Base-by-base conservation (phyloP, 2,113 vertebrate species). In the Podiceps cristatus region DNA sequence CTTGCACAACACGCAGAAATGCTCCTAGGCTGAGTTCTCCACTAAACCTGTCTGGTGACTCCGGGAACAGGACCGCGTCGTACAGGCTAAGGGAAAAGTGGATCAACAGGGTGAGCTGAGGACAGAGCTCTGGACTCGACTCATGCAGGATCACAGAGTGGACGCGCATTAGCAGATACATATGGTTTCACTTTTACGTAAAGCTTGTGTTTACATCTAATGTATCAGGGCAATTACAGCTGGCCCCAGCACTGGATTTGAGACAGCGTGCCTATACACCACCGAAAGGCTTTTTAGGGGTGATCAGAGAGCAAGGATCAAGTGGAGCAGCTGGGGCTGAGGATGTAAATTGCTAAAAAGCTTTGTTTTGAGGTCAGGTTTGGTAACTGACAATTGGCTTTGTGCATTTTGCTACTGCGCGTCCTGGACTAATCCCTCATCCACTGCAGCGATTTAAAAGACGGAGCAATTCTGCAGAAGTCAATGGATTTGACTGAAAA, bases 41-140 rank as follows among this genome's bases (percentile, higher is more conserved):
- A 59, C 93, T 73, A 95, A 95, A 96, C 96, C 91, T 73, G 75
- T 31, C 89, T 74, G 78, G 77, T 71, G 71, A 93, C 91, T 93
- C 85, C 5, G 6, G 76, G 95, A 76, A 69, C 37, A 37, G n/a
- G 45, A 71, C 79, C 11, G 19, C 1, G 5, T 58, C 7, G 4
- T 11, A 31, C 14, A 60, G 66, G 72, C 83, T 91, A 53, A 31
- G 15, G 73, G 90, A 96, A 85, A 87, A 83, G 94, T 75, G 76
- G 85, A 93, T 96, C 93, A 93, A 47, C 78, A 59, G 95, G 95
- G 96, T 97, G 92, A 97, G 69, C 44, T 91, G 44, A 97, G 97
- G 97, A 96, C 96, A 97, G 62, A 75, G 86, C 90, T 49, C 64
- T 18, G 69, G 76, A 25, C 67, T 80, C 4, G 0, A 18, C 62